These are phyloP conservation scores for Menidia menidia DNA, from an alignment of 2,797 vertebrate species.

Conservation along the genomic window DNA sequence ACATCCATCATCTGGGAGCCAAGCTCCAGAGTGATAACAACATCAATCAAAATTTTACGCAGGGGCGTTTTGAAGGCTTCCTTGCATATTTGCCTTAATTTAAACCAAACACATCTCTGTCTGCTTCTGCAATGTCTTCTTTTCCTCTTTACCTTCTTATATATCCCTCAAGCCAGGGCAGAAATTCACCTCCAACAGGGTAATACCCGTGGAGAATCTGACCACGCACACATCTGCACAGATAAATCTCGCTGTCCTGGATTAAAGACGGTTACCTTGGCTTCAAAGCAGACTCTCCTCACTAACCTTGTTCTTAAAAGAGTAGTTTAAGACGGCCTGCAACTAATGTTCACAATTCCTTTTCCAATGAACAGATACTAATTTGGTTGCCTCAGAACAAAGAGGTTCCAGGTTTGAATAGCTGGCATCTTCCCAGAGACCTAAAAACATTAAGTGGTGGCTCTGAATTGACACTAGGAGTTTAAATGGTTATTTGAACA, in stretches of 20 bases:
- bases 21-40: constrained; percentile 4
- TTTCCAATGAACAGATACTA: too few species aligned
- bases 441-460: too few species aligned
- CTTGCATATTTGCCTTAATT: constrained; percentile 7
- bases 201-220: constrained; percentile 13
- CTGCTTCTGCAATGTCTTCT: neutral
- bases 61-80: neutral
- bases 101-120: constrained; percentile 17
- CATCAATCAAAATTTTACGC: constrained; percentile 11
- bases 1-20: neutral
- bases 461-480: too few species aligned
- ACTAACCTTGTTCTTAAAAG: neutral
- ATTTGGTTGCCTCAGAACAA: too few species aligned
- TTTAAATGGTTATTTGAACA: too few species aligned
- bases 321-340: too few species aligned
- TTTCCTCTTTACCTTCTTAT: constrained; percentile 8
- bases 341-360: neutral
- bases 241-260: neutral
- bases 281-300: neutral
- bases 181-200: constrained; percentile 14
- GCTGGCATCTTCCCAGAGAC: too few species aligned
- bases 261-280: constrained; percentile 1
- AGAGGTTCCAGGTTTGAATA: too few species aligned
- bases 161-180: neutral
- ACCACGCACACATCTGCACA: constrained; percentile 4